A percentile compares a stretch with the other conserved stretches of the same genome.
phyloP scores from a whole-genome alignment of 2,113 vertebrate genomes.

The Syngnathus typhle region DNA sequence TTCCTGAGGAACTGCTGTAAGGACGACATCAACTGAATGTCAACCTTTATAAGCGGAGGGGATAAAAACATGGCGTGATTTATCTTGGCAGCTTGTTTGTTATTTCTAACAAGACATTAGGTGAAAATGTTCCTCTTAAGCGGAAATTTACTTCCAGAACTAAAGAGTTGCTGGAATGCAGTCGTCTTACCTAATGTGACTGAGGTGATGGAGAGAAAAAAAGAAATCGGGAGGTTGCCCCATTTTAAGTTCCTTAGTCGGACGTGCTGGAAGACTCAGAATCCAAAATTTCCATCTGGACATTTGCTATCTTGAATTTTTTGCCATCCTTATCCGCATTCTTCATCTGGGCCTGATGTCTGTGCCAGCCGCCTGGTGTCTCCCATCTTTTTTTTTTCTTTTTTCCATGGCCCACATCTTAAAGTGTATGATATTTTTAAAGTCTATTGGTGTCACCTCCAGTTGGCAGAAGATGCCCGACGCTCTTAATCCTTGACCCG shows the following conservation, averaged over 20 bases:
- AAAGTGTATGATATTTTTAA: conserved; percentile 36
- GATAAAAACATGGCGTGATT: conserved; percentile 35
- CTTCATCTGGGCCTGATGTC: conserved; percentile 45
- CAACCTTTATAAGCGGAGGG: conserved; percentile 10
- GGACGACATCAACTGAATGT: conserved; percentile 32
- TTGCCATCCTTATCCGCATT: conserved; percentile 53
- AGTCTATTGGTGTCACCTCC: conserved; percentile 11
- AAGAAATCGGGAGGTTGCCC: neutral
- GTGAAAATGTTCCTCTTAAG: conserved; percentile 34
- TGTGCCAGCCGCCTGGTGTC: conserved; percentile 18
- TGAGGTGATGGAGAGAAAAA: neutral
- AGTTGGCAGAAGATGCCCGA: conserved; percentile 18
- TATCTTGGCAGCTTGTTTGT: conserved; percentile 54
- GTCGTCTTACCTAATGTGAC: conserved; percentile 31
- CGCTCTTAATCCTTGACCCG: conserved; percentile 31
- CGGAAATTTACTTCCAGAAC: conserved; percentile 15
- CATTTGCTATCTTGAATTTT: conserved; percentile 33
- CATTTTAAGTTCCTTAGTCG: neutral
- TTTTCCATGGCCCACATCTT: neutral
- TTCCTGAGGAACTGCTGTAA: conserved; percentile 6
- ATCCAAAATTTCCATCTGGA: conserved; percentile 17
- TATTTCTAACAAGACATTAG: conserved; percentile 43
- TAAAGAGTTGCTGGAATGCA: conserved; percentile 36
- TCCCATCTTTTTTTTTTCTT: no score
- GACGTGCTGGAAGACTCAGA: conserved; percentile 22